These are phyloP conservation scores for Paramormyrops hopkinsi DNA, from an alignment of 2,797 vertebrate genomes.

Conservation along the genomic window DNA sequence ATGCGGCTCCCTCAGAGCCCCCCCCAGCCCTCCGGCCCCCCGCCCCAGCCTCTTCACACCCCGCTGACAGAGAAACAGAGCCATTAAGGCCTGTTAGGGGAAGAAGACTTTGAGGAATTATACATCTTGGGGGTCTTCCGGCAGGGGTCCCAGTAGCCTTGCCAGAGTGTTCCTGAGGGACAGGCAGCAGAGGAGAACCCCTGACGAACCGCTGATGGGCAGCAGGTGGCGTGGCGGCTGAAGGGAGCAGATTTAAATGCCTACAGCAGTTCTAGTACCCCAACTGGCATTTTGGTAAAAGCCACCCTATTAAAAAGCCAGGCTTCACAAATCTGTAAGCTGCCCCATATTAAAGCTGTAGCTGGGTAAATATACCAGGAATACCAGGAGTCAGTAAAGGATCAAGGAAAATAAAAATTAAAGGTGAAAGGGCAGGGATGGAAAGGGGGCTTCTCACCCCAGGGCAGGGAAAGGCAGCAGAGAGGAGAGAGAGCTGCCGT, in stretches of 20 bases:
- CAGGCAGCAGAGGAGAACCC: neutral
- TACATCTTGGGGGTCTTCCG: constrained; percentile 40
- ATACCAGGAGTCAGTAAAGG: neutral
- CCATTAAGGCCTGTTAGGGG: constrained; percentile 54
- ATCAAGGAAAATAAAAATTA: neutral
- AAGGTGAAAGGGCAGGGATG: neutral
- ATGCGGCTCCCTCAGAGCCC: neutral
- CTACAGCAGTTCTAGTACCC: neutral
- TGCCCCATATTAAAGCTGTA: neutral
- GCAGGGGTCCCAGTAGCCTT: constrained; percentile 45
- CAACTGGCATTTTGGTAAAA: neutral
- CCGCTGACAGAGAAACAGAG: constrained; percentile 48
- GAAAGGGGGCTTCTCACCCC: neutral
- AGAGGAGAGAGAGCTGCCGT: neutral
- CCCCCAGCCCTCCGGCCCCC: neutral
- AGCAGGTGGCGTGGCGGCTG: neutral
- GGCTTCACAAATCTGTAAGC: neutral
- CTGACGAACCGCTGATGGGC: neutral
- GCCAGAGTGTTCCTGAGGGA: neutral
- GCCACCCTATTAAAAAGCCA: neutral
- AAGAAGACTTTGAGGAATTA: constrained; percentile 42
- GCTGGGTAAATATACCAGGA: neutral
- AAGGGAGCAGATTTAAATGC: neutral
- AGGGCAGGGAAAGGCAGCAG: neutral
- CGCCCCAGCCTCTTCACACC: constrained; percentile 21